phyloP scores from a whole-genome alignment of 2,797 vertebrate species.

The Melanotaenia boesemani region DNA sequence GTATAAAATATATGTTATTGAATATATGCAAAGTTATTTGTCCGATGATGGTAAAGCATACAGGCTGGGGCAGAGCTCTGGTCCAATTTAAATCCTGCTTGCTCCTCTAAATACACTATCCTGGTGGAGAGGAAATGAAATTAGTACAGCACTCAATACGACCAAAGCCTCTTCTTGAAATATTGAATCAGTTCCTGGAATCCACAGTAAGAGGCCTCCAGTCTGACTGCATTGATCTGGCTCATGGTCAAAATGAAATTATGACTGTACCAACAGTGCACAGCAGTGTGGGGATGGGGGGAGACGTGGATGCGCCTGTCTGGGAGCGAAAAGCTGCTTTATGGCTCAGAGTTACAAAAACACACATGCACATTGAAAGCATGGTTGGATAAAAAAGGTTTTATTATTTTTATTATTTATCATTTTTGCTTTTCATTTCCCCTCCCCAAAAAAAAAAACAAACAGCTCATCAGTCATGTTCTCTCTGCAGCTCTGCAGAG shows the following conservation, averaged over 20 bases:
- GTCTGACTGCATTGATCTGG: slow-evolving; percentile 69
- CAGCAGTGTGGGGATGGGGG: neutral
- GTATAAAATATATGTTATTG: neutral
- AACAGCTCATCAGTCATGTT: slow-evolving; percentile 36
- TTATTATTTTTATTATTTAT: slow-evolving; percentile 63
- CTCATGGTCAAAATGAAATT: slow-evolving; percentile 70
- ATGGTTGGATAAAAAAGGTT: slow-evolving; percentile 52
- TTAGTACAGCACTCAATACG: slow-evolving; percentile 58
- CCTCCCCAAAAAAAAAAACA: slow-evolving; percentile 19
- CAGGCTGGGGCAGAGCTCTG: no score
- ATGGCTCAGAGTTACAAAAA: neutral
- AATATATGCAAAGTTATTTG: neutral
- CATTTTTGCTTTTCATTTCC: slow-evolving; percentile 23
- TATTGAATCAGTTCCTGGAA: slow-evolving; percentile 76
- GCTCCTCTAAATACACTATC: neutral
- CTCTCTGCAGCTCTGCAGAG: slow-evolving; percentile 57
- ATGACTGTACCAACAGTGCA: slow-evolving; percentile 34
- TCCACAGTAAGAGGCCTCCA: slow-evolving; percentile 52
- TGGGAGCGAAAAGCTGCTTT: slow-evolving; percentile 3
- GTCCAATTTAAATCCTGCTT: neutral
- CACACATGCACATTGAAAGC: slow-evolving; percentile 22
- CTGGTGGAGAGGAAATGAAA: slow-evolving; percentile 60
- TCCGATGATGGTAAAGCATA: neutral
- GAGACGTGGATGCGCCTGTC: neutral
- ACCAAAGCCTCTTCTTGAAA: slow-evolving; percentile 70